Evolutionary conservation across 2,113 vertebrate genomes (phyloP).

Genomic region (Semnopithecus entellus): DNA sequence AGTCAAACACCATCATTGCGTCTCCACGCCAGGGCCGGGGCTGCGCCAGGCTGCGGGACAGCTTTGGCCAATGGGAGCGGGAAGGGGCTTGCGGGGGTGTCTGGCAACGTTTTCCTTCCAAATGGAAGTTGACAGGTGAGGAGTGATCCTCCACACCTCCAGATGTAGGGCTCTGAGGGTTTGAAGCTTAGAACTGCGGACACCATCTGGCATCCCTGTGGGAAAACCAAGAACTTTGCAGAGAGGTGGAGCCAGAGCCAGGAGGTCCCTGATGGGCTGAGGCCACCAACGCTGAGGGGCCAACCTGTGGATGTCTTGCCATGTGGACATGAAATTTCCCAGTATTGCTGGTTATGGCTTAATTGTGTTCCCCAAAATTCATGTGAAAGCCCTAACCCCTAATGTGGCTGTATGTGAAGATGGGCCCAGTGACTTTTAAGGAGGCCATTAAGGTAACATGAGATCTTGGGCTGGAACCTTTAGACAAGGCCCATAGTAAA

Average conservation of each 20-base stretch:
- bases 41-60: not conserved
- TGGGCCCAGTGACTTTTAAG: not conserved
- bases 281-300: rapidly evolving
- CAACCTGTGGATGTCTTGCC: rapidly evolving
- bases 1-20: not conserved
- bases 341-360: rapidly evolving
- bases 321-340: rapidly evolving
- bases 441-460: not conserved
- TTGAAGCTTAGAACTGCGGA: rapidly evolving
- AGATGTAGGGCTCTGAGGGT: not conserved
- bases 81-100: too few relatives aligned
- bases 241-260: rapidly evolving
- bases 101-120: not conserved
- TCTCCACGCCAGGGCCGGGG: not conserved
- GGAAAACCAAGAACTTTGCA: rapidly evolving
- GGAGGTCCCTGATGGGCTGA: rapidly evolving
- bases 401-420: not conserved
- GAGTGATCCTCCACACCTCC: not conserved
- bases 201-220: rapidly evolving
- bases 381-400: too few relatives aligned
- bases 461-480: not conserved
- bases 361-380: not conserved
- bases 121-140: not conserved
- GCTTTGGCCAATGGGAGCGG: not conserved
- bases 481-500: too few relatives aligned